Base-by-base conservation (phyloP, 2,888 invertebrate genomes). In the Euzophera pinguis region DNA sequence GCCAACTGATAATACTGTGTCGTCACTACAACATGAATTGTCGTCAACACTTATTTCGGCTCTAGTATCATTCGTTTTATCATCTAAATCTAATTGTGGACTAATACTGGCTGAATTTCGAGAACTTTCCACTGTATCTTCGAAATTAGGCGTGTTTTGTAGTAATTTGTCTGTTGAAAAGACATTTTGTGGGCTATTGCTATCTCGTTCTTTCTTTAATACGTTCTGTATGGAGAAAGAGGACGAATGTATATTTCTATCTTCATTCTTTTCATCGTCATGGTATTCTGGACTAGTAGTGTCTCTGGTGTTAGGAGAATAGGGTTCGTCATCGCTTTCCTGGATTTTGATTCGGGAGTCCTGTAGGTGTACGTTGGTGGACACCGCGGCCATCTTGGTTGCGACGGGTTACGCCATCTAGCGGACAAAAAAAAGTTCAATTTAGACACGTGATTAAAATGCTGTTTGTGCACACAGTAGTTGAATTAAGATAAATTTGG, bases 1-100 rank as follows among this genome's bases (percentile, higher is more conserved):
- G 5, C 96, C 95, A 59, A 96, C 96, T 63, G 95, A 96, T 32
- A 96, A 73, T 3, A 95, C 96, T 41, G 96, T 96, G 69, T 95
- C 95, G 66, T 95, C 95, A 64, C 94, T 94, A 63, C 94, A 93
- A 60, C 94, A 93, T 55, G 94, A 94, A 58, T 92, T 91, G 13
- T 92, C 92, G 54, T 88, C 90, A 10, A 91, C 83, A 55, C 90
- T 89, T 32, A 89, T 87, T 58, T 88, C 88, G 10, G 84, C 79
- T 65, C 88, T 69, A 5, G 66, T 67, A 59, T 70, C 67, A 12
- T 63, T 69, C 0, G 63, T 67, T 2, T 75, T 81, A 22, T 78
- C 81, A 6, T 83, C 83, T 16, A 86, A 84, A 10, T 84, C 84
- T 3, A 84, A 60, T 34, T 72, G 69, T 1, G 82, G 83, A 56